phyloP scores from a whole-genome alignment of 1,140 invertebrate species.

The Diorhabda elongata region DNA sequence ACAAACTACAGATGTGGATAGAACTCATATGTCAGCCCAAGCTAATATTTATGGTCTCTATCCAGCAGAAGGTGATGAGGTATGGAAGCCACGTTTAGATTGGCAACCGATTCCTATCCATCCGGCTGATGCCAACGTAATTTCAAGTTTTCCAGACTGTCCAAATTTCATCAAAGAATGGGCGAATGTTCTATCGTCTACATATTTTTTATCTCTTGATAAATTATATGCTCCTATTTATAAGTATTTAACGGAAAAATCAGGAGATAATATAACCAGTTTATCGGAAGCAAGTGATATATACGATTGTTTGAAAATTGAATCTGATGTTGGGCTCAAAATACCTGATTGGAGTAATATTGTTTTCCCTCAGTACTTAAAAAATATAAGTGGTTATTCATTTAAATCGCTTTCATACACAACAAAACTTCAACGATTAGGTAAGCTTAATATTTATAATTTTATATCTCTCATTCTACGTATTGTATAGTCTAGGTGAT shows the following conservation, averaged over 20 bases:
- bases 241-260: background rate
- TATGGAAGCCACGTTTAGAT: background rate
- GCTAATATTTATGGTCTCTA: background rate
- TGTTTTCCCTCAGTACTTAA: background rate
- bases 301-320: background rate
- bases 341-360: background rate
- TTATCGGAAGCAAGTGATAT: background rate
- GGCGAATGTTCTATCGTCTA: background rate
- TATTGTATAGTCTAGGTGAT: no score
- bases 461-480: no score
- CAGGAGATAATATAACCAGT: background rate
- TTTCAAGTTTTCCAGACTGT: background rate
- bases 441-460: background rate
- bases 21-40: constrained; percentile 2
- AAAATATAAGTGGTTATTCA: background rate
- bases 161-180: background rate
- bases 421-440: background rate
- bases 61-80: background rate
- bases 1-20: background rate
- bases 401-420: background rate
- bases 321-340: background rate
- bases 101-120: background rate
- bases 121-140: background rate
- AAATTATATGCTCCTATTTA: background rate
- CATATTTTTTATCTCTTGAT: background rate